phyloP scores from a whole-genome alignment of 2,113 vertebrate species.

The Carassius carassius region DNA sequence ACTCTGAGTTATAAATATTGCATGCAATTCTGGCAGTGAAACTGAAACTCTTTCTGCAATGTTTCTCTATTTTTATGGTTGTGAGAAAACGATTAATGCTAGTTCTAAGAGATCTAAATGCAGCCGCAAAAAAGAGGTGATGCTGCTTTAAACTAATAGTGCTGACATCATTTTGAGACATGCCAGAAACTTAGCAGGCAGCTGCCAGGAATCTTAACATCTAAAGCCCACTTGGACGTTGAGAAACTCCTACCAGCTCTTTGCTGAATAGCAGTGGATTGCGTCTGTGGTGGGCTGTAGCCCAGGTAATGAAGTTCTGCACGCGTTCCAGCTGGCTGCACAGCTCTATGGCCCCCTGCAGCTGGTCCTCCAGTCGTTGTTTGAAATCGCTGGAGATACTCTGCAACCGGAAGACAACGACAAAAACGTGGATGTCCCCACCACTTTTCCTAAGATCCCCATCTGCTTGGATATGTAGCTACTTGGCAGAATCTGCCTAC shows the following conservation, averaged over 20 bases:
- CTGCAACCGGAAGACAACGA: slow-evolving; percentile 65
- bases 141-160: background rate
- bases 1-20: slow-evolving; percentile 6
- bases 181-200: background rate
- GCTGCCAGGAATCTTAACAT: slow-evolving; percentile 9
- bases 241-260: slow-evolving; percentile 83
- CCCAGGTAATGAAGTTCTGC: slow-evolving; percentile 97
- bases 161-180: background rate
- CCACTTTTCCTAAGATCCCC: slow-evolving; percentile 36
- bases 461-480: slow-evolving; percentile 55
- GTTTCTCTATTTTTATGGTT: background rate
- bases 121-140: background rate
- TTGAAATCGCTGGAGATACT: slow-evolving; percentile 89
- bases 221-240: background rate
- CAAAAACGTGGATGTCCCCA: background rate
- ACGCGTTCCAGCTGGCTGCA: slow-evolving; percentile 92
- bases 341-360: slow-evolving; percentile 87
- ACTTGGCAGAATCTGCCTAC: slow-evolving; percentile 52
- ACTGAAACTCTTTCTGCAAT: background rate
- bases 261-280: slow-evolving; percentile 96
- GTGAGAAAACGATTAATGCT: background rate
- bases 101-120: background rate
- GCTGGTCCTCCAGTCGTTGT: slow-evolving; percentile 88
- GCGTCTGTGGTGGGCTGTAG: slow-evolving; percentile 85
- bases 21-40: background rate